These are phyloP conservation scores for Microplitis manilae DNA, from an alignment of 2,888 invertebrate species.

Conservation along the genomic window DNA sequence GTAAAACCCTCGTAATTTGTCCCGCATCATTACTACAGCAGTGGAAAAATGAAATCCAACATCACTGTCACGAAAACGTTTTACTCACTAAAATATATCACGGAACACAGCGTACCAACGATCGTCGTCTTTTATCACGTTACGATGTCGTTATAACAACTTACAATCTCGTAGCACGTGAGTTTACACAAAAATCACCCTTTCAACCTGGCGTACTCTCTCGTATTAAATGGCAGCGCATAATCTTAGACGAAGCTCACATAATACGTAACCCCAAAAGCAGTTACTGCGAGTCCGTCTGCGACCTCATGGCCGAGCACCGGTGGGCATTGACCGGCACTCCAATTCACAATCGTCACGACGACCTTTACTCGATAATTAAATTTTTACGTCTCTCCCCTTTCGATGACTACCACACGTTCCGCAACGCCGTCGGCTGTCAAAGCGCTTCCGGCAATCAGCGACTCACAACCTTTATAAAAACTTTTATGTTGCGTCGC, in stretches of 20 bases:
- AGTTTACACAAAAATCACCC: neutral
- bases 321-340: conserved; percentile 95
- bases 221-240: conserved; percentile 84
- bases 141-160: conserved; percentile 92
- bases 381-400: conserved; percentile 90
- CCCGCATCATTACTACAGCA: conserved; percentile 90
- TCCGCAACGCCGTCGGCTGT: conserved; percentile 77
- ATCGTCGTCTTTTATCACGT: conserved; percentile 73
- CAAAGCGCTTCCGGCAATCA: conserved; percentile 85
- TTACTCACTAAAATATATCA: conserved; percentile 81
- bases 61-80: conserved; percentile 75
- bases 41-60: conserved; percentile 85
- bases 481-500: conserved; percentile 87
- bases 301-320: conserved; percentile 74
- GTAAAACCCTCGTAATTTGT: conserved; percentile 86
- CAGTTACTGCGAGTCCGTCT: conserved; percentile 81
- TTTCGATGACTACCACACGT: conserved; percentile 83
- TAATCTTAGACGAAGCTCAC: conserved; percentile 96
- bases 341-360: conserved; percentile 94
- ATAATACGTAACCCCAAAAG: conserved; percentile 90
- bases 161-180: conserved; percentile 78
- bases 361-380: conserved; percentile 85
- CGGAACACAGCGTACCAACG: conserved; percentile 80
- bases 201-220: neutral
- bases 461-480: conserved; percentile 87